Evolutionary conservation across 1,140 invertebrate genomes (phyloP).

Genomic region (Papilio polyxenes): DNA sequence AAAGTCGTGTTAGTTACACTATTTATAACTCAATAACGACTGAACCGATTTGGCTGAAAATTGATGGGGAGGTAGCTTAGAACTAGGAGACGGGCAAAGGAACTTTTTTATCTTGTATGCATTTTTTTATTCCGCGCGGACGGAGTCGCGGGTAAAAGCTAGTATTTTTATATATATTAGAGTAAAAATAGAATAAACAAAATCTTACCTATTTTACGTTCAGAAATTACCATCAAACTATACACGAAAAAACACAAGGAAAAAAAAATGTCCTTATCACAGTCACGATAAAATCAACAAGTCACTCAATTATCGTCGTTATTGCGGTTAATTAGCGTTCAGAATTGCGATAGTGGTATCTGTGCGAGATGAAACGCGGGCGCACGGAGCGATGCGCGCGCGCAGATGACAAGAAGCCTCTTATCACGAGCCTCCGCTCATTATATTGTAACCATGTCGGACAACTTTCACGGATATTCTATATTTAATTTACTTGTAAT

Average conservation of each 20-base stretch:
- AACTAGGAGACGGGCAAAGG: too few relatives aligned
- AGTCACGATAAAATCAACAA: conserved; percentile 15
- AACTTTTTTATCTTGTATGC: too few relatives aligned
- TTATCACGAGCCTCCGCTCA: conserved; percentile 61
- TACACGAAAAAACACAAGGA: neutral
- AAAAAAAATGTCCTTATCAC: conserved; percentile 28
- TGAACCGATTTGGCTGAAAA: conserved; percentile 19
- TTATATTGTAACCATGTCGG: conserved; percentile 44
- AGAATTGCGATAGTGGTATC: neutral
- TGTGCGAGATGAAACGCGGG: conserved; percentile 48
- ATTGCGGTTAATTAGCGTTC: conserved; percentile 5
- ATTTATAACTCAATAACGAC: conserved; percentile 34
- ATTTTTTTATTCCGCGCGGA: too few relatives aligned
- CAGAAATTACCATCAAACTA: neutral
- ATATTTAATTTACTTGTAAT: neutral
- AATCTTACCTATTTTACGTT: conserved; percentile 26
- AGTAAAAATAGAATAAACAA: neutral
- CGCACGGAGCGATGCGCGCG: conserved; percentile 58
- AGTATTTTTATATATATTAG: too few relatives aligned
- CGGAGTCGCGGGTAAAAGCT: too few relatives aligned
- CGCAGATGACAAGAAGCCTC: conserved; percentile 59
- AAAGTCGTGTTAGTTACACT: conserved; percentile 36
- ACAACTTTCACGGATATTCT: neutral
- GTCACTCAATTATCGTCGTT: conserved; percentile 25
- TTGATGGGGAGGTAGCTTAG: neutral